Base-by-base conservation (phyloP, 2,888 invertebrate species). In the Xestia xanthographa region DNA sequence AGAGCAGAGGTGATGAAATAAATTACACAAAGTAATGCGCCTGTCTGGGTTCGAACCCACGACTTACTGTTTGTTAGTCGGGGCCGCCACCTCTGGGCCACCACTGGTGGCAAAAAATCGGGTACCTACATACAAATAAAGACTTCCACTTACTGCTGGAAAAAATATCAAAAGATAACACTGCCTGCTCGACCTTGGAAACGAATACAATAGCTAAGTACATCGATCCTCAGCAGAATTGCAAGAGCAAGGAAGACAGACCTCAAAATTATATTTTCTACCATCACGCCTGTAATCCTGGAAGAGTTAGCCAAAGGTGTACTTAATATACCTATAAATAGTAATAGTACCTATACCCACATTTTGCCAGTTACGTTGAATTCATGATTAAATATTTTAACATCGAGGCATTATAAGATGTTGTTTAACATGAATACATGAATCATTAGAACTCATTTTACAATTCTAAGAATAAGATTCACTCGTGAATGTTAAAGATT, bases 401-500 rank as follows among this genome's bases (percentile, higher is more conserved):
- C 34, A 34, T 26, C 17, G 2, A 43, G 5, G 34, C 26, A 5
- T 9, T 17, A 45, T 56, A 53, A 72, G 14, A n/a, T 38, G 41
- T 29, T 22, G 34, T 78, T 56, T 43, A 69, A 72, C 65, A 69
- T 81, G 26, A 56, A 56, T 26, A 56, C 14, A 17, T 56, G 48
- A 69, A 50, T 79, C 72, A 72, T 29, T 41, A 63, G 20, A 45
- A 41, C 34, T 56, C 58, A 20, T 67, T 58, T 67, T n/a, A 38
- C 11, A 43, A 65, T 79, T 74, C 85, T 38, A 65, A 74, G 72
- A 84, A 84, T 50, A 34, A 17, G 29, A 14, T 20, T 62, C 34
- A 29, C 69, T 70, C 34, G 14, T 48, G 22, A 62, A 41, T 20
- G 56, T 63, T 48, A 45, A 62, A 68, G 26, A 48, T 84, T 82